phyloP scores from a whole-genome alignment of 2,797 vertebrate genomes.

The Oreochromis mossambicus region DNA sequence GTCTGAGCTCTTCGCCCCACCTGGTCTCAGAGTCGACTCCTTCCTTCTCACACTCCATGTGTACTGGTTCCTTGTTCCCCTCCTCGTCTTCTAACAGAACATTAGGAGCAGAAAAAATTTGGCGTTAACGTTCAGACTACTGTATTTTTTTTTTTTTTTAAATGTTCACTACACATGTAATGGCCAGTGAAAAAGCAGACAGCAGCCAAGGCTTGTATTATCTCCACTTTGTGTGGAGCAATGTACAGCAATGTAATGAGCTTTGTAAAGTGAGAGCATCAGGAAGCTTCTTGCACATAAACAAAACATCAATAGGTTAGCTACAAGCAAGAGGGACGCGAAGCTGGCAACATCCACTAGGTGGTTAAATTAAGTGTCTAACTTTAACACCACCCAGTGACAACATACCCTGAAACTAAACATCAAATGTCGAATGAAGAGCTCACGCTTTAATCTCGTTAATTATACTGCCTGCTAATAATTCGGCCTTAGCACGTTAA shows the following conservation, averaged over 20 bases:
- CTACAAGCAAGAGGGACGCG: not conserved
- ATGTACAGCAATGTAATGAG: not conserved
- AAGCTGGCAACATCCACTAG: not conserved
- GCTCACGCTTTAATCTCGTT: not conserved
- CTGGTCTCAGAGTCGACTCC: not conserved
- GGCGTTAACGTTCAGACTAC: not conserved
- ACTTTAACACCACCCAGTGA: not conserved
- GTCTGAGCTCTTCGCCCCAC: constrained; percentile 59
- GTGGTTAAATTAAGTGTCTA: not conserved
- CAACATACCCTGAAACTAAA: not conserved
- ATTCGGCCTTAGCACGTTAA: not conserved
- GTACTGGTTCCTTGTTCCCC: not conserved
- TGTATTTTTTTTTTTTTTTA: not conserved
- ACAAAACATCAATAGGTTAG: not conserved
- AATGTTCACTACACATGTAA: not conserved
- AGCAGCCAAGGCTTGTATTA: not conserved
- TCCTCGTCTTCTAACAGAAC: not conserved
- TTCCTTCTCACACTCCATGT: constrained; percentile 7
- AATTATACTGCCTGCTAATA: not conserved
- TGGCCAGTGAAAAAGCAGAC: not conserved
- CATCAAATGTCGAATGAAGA: not conserved
- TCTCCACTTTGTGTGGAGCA: not conserved
- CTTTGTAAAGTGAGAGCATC: not conserved
- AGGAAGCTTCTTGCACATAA: constrained; percentile 5
- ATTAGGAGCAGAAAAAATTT: not conserved